A percentile compares a stretch with the other conserved stretches of the same genome.
Evolutionary conservation across 1,140 invertebrate genomes (phyloP).

Genomic region (Coelopa frigida): DNA sequence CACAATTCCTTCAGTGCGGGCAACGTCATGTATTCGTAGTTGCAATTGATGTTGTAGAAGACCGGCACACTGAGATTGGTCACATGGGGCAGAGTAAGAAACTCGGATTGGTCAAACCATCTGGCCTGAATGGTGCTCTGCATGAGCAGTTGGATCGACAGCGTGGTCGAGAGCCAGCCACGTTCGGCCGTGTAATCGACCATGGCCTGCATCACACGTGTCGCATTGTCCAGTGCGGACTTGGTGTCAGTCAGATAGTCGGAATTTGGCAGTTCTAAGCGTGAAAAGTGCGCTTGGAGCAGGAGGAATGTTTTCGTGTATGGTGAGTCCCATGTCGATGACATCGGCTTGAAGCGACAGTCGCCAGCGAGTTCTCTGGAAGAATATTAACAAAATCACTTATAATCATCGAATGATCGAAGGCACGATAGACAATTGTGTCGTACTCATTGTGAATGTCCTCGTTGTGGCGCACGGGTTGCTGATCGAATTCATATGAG

Average conservation of each 20-base stretch:
- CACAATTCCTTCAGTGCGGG: slow-evolving; percentile 49
- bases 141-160: slow-evolving; percentile 69
- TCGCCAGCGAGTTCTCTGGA: slow-evolving; percentile 70
- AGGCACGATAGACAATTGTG: too few relatives aligned
- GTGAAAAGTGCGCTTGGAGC: slow-evolving; percentile 87
- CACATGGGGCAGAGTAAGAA: slow-evolving; percentile 77
- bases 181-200: slow-evolving; percentile 85
- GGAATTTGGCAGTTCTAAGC: slow-evolving; percentile 71
- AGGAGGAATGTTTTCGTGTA: slow-evolving; percentile 92
- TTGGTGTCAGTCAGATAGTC: slow-evolving; percentile 97
- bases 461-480: slow-evolving; percentile 98
- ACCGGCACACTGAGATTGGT: slow-evolving; percentile 51
- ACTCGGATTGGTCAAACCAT: slow-evolving; percentile 77
- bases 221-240: slow-evolving; percentile 91
- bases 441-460: slow-evolving; percentile 87
- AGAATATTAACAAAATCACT: slow-evolving; percentile 4
- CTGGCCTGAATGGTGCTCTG: slow-evolving; percentile 91
- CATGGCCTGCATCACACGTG: slow-evolving; percentile 94
- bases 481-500: slow-evolving; percentile 83
- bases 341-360: slow-evolving; percentile 67
- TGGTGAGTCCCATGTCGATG: slow-evolving; percentile 73
- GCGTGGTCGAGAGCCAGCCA: slow-evolving; percentile 77
- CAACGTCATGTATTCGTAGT: slow-evolving; percentile 33
- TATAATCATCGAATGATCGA: too few relatives aligned
- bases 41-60: slow-evolving; percentile 38